Conservation (phyloP, 2,888 invertebrate species). For the Trypoxylon attenuatum region DNA sequence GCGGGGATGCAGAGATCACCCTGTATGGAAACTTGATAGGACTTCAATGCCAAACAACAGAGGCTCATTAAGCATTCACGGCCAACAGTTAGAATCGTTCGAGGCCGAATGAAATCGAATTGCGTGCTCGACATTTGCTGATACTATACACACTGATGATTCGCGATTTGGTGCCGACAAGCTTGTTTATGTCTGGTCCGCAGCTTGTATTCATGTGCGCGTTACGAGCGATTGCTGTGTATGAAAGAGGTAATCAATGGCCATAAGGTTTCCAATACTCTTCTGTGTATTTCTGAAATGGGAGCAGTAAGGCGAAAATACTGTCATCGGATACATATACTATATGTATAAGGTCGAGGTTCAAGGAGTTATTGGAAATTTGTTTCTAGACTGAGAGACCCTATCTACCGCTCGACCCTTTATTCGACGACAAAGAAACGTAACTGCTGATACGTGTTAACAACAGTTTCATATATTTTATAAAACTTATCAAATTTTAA, state of each 20-base stretch:
- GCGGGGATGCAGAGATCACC: neutral
- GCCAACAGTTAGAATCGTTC: constrained; percentile 31
- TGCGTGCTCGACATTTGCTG: constrained; percentile 29
- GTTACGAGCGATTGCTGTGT: constrained; percentile 7
- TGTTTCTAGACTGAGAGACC: no score
- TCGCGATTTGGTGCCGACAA: constrained; percentile 22
- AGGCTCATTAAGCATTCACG: constrained; percentile 45
- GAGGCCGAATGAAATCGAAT: constrained; percentile 46
- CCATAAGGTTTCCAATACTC: neutral
- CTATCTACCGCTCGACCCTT: no score
- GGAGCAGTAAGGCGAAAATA: neutral
- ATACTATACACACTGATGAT: constrained; percentile 42
- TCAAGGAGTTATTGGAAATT: no score
- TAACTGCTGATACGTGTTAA: no score
- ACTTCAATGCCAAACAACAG: constrained; percentile 34
- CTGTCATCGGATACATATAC: no score
- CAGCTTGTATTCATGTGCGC: constrained; percentile 10
- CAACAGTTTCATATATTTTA: no score
- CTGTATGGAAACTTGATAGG: constrained; percentile 10
- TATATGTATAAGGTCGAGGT: no score
- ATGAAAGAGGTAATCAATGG: neutral
- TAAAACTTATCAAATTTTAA: no score
- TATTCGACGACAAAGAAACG: no score
- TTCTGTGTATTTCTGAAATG: neutral
- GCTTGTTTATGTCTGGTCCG: constrained; percentile 31